Conservation (phyloP, 2,888 invertebrate species). For the Neoaliturus tenellus region DNA sequence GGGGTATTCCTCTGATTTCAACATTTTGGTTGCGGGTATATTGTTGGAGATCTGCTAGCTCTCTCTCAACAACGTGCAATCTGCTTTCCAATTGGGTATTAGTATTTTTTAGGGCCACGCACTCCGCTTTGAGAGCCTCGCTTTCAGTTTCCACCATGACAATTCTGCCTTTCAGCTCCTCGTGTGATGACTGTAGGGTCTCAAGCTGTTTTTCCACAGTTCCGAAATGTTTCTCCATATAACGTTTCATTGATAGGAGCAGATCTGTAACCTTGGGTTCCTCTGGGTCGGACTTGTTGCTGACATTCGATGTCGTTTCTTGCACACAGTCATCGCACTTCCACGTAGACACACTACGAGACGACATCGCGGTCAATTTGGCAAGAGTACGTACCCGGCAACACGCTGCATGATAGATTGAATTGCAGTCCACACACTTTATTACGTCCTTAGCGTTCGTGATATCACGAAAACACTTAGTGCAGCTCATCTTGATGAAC, state of each 20-base stretch:
- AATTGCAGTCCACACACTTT: background rate
- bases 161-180: background rate
- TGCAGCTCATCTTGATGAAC: background rate
- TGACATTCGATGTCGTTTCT: background rate
- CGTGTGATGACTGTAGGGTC: background rate
- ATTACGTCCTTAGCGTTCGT: background rate
- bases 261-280: background rate
- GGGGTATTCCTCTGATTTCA: slow-evolving; percentile 6
- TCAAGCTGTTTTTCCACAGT: background rate
- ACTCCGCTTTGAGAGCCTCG: background rate
- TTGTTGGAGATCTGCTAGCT: background rate
- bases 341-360: background rate
- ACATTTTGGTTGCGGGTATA: background rate
- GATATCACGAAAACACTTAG: background rate
- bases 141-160: background rate
- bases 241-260: background rate
- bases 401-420: background rate
- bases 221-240: background rate
- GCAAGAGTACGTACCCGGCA: background rate
- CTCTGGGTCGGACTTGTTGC: background rate
- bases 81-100: background rate
- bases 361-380: background rate
- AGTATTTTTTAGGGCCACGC: background rate
- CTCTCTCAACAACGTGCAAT: background rate
- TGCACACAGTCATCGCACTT: background rate